Base-by-base conservation (phyloP, 2,113 vertebrate species). In the Pungitius pungitius region DNA sequence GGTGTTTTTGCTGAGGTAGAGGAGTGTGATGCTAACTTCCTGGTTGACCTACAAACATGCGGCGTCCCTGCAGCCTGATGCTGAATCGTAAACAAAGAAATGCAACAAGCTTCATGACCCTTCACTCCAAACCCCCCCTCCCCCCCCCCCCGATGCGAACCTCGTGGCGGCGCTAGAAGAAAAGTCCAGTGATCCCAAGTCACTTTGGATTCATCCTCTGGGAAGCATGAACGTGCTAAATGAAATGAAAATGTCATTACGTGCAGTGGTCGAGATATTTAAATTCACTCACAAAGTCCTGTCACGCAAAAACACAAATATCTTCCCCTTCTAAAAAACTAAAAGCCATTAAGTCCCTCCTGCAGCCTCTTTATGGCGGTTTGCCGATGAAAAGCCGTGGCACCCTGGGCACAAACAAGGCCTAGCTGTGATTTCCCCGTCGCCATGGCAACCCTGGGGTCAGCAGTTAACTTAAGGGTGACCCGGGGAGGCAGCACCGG, bases 391-490 rank as follows among this genome's bases (percentile, higher is more conserved):
- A 76, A 77, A 55, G 27, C 68, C 69, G 59, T n/a, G 8, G 56
- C 61, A 10, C 45, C 3, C 67, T 57, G n/a, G 78, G 65, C 76
- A 37, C 64, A 73, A 60, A 67, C 37, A 1, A 42, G 55, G 22
- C 27, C 43, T 30, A 26, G 60, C 75, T 39, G 69, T 87, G 43
- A 87, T 90, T 81, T 78, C 86, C 79, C 70, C 0, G 14, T 91
- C 80, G 33, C 86, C 84, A 81, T 77, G 82, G 79, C 66, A 89
- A 89, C 88, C 47, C 70, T 3, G 0, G 57, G 57, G 85, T 66
- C 77, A 69, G 86, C 67, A 81, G 82, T 79, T 84, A n/a, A 80
- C 82, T 80, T 77, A 85, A 83, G 69, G 57, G 73, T 80, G 89
- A 88, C 84, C 88, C 30, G 61, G 11, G 62, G 63, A 78, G 85